These are phyloP conservation scores for Odontomyia ornata DNA, from an alignment of 2,888 invertebrate species.

Conservation along the genomic window DNA sequence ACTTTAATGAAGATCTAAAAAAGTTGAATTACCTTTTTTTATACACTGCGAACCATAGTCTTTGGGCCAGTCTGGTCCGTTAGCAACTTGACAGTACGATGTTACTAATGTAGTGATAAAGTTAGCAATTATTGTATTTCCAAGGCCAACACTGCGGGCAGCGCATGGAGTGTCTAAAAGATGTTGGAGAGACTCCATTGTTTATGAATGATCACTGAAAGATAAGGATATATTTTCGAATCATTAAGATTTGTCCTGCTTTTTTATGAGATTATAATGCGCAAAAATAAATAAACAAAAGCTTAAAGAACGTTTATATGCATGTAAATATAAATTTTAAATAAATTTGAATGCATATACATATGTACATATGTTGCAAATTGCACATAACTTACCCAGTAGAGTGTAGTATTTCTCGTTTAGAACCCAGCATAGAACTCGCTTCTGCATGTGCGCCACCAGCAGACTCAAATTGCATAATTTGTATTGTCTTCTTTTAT, in stretches of 20 bases:
- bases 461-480: too few species aligned
- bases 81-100: not conserved
- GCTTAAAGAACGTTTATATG: too few species aligned
- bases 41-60: constrained; percentile 8
- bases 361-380: too few species aligned
- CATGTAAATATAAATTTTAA: too few species aligned
- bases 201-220: not conserved
- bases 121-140: not conserved
- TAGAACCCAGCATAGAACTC: too few species aligned
- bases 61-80: constrained; percentile 19
- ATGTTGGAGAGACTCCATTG: not conserved
- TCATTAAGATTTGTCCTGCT: not conserved
- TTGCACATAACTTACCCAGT: too few species aligned
- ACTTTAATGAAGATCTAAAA: too few species aligned
- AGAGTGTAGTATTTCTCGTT: too few species aligned
- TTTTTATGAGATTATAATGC: not conserved
- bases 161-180: not conserved
- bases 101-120: not conserved
- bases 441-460: too few species aligned
- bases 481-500: too few species aligned
- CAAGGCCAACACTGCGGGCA: not conserved
- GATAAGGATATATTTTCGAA: not conserved
- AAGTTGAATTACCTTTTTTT: not conserved
- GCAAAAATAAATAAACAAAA: too few species aligned
- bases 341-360: too few species aligned